phyloP scores from a whole-genome alignment of 2,888 invertebrate genomes.

The Steinernema hermaphroditum region DNA sequence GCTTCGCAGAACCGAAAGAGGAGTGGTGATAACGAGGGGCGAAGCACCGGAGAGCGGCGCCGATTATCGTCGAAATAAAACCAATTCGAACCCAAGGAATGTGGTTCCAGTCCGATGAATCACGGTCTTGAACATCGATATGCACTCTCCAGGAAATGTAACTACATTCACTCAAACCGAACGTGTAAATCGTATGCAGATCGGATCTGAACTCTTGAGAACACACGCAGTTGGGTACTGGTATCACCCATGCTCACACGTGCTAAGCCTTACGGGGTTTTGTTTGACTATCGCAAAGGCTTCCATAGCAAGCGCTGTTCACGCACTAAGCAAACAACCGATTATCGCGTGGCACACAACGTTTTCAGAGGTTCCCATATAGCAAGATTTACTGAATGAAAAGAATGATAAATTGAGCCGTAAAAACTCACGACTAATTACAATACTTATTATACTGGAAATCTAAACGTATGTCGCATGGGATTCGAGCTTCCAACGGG shows the following conservation, averaged over 20 bases:
- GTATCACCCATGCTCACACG: too few species aligned
- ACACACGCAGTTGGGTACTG: too few species aligned
- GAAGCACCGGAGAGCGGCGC: background rate
- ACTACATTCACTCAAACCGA: too few species aligned
- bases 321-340: background rate
- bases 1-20: background rate
- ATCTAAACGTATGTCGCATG: too few species aligned
- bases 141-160: too few species aligned
- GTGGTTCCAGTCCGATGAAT: background rate
- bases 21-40: background rate
- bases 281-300: conserved; percentile 14
- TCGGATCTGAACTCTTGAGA: too few species aligned
- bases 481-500: too few species aligned
- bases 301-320: background rate
- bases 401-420: too few species aligned
- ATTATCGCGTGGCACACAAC: background rate
- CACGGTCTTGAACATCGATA: background rate
- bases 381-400: too few species aligned
- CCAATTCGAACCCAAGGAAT: background rate
- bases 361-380: background rate
- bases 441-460: too few species aligned
- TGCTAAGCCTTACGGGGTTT: background rate
- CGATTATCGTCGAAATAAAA: conserved; percentile 20
- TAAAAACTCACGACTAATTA: too few species aligned
- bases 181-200: too few species aligned